Conservation (phyloP, 2,797 vertebrate species). For the Dallia pectoralis region DNA sequence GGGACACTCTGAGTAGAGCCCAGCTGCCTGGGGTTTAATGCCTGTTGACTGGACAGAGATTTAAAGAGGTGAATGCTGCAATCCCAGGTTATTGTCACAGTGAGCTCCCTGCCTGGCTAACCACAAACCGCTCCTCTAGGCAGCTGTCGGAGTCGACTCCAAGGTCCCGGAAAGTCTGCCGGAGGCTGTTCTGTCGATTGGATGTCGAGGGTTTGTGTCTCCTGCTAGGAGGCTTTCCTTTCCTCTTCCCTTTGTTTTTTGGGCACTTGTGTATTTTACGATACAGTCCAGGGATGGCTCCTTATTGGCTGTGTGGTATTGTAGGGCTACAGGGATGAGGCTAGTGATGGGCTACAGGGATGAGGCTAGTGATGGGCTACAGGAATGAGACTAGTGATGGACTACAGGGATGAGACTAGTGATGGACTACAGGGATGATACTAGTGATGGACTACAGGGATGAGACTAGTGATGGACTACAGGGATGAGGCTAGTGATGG, state of each 20-base stretch:
- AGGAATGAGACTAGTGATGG: too few species aligned
- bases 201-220: background rate
- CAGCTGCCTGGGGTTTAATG: conserved; percentile 58
- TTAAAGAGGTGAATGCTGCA: conserved; percentile 53
- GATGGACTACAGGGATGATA: too few species aligned
- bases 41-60: conserved; percentile 69
- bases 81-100: conserved; percentile 59
- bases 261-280: conserved; percentile 18
- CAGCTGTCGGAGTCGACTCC: conserved; percentile 44
- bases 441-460: too few species aligned
- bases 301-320: too few species aligned
- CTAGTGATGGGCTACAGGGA: too few species aligned
- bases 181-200: background rate
- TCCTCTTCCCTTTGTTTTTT: too few species aligned
- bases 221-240: background rate
- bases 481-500: too few species aligned
- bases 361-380: too few species aligned
- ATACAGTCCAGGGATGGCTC: too few species aligned
- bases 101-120: conserved; percentile 48
- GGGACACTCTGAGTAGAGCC: conserved; percentile 38
- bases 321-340: too few species aligned
- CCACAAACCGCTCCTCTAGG: conserved; percentile 51
- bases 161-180: conserved; percentile 27
- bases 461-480: too few species aligned
- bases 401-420: too few species aligned